A percentile compares a stretch with the other conserved stretches of the same genome.
phyloP scores from a whole-genome alignment of 2,888 invertebrate species.

The Andrena bicolor region DNA sequence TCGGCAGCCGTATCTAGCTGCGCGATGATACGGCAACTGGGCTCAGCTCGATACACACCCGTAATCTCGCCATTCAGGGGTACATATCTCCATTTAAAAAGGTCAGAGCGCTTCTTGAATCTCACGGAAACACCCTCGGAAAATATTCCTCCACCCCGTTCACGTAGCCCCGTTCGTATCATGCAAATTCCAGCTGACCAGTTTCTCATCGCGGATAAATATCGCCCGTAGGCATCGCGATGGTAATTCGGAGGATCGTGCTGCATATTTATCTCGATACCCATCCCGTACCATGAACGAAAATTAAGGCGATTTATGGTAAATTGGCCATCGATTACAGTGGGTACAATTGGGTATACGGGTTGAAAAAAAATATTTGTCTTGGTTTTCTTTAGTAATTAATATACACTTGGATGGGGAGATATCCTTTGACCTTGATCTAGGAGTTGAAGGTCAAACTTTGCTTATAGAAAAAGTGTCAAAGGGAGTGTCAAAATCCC shows the following conservation, averaged over 20 bases:
- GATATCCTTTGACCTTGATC: too few relatives aligned
- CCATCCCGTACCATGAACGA: too few relatives aligned
- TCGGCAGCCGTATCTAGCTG: not conserved
- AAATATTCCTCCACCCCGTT: not conserved
- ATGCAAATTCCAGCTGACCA: constrained; percentile 13
- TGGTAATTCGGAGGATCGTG: not conserved
- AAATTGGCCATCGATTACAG: too few relatives aligned
- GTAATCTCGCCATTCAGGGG: constrained; percentile 5
- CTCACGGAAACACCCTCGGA: not conserved
- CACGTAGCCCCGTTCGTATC: not conserved
- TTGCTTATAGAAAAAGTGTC: too few relatives aligned
- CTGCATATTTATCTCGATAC: not conserved
- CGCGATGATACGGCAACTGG: constrained; percentile 1
- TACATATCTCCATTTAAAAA: constrained; percentile 24
- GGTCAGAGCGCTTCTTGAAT: not conserved
- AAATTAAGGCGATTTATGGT: too few relatives aligned
- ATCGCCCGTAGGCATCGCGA: not conserved
- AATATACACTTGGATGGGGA: too few relatives aligned
- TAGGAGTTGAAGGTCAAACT: too few relatives aligned
- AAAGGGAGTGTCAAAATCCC: too few relatives aligned
- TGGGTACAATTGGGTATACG: too few relatives aligned
- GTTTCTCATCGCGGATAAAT: not conserved
- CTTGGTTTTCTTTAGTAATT: too few relatives aligned
- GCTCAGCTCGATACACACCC: not conserved
- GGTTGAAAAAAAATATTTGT: too few relatives aligned